Evolutionary conservation across 2,888 invertebrate genomes (phyloP).

Genomic region (Tiphia femorata): DNA sequence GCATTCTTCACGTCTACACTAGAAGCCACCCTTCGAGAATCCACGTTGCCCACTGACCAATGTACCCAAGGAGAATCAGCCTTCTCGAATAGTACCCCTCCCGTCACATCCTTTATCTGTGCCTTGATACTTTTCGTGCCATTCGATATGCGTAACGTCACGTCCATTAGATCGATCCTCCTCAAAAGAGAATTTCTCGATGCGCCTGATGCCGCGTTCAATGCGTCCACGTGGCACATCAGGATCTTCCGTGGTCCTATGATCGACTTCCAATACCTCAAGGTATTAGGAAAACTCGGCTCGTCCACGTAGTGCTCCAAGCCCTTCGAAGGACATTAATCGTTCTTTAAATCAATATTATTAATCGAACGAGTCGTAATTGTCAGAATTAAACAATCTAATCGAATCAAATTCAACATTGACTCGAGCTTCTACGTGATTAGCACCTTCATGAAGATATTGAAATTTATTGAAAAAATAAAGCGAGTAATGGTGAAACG

Average conservation of each 20-base stretch:
- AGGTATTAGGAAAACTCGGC: slow-evolving; percentile 72
- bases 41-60: slow-evolving; percentile 81
- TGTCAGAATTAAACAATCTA: too few relatives aligned
- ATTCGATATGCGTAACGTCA: slow-evolving; percentile 74
- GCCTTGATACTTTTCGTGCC: slow-evolving; percentile 74
- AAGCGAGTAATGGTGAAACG: too few relatives aligned
- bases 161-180: slow-evolving; percentile 80
- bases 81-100: slow-evolving; percentile 74
- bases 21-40: slow-evolving; percentile 74
- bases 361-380: too few relatives aligned
- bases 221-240: slow-evolving; percentile 75
- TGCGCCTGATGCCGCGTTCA: slow-evolving; percentile 68
- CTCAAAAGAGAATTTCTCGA: slow-evolving; percentile 75
- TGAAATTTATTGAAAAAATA: too few relatives aligned
- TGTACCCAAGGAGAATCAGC: slow-evolving; percentile 82
- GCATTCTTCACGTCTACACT: slow-evolving; percentile 71
- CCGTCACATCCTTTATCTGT: slow-evolving; percentile 73
- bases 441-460: too few relatives aligned
- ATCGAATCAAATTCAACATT: too few relatives aligned
- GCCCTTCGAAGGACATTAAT: too few relatives aligned
- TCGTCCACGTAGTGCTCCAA: slow-evolving; percentile 78
- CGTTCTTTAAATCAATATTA: too few relatives aligned
- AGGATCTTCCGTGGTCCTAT: slow-evolving; percentile 76
- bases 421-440: too few relatives aligned
- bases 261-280: slow-evolving; percentile 79